Evolutionary conservation across 2,797 vertebrate genomes (phyloP), one percentile per base, ranked within the genome.

Genomic region (Trachops cirrhosus): DNA sequence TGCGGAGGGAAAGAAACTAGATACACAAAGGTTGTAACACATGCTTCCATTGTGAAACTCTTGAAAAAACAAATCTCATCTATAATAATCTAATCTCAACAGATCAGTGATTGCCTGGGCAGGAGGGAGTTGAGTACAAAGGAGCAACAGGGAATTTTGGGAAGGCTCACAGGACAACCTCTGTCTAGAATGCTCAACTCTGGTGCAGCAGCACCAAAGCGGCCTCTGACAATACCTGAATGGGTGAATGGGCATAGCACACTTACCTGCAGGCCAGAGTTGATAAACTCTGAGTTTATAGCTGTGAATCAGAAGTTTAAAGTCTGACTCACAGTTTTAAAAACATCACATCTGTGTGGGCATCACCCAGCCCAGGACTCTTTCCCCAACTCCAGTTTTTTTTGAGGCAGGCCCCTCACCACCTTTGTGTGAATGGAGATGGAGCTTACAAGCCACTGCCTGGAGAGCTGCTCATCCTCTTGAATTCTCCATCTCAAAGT

Each of bases 171-270:
- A 21, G 37, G 52, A 32, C 32, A 26, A 16, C 22, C n/a, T 78
- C 71, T 11, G 54, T 11, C 4, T 29, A 26, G 41, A 39, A 12
- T 4, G 50, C 21, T 64, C n/a, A n/a, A 9, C 16, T 10, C 67
- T 18, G 22, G 5, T 12, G 22, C 26, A 41, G 18, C 10, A 44
- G 44, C 22, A 0, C 4, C 22, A 26, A 8, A 9, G 32, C 2
- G 3, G 24, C 57, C 37, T n/a, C 2, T 8, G 57, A 24, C 0
- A 0, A 54, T 10, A 29, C 19, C 19, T 67, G 75, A 14, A 15
- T 0, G 68, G 16, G 29, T 32, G 62, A 9, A 5, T 12, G 15
- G 9, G 18, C 1, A 1, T 0, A 24, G 46, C 2, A 1, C 44
- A 6, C 18, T 1, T 24, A 68, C 29, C 32, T 41, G 46, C 19